Evolutionary conservation across 2,113 vertebrate species (phyloP).

Genomic region (Gambusia holbrooki): DNA sequence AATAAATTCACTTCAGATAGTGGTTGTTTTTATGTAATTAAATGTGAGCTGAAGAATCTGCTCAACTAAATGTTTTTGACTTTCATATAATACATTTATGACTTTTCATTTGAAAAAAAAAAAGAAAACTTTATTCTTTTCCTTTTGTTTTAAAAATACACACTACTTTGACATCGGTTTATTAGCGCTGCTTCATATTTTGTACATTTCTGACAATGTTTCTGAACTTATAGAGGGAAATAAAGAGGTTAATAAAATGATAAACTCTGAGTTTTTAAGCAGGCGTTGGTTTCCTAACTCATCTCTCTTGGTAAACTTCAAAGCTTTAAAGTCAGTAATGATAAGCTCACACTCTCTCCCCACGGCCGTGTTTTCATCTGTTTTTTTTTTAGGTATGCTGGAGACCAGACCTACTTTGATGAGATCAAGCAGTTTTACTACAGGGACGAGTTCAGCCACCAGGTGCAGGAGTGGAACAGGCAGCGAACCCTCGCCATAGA

Average conservation of each 20-base stretch:
- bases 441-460: constrained; percentile 98
- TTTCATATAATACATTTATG: too few relatives aligned
- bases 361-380: not conserved
- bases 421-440: constrained; percentile 99
- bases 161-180: not conserved
- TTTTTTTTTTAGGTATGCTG: constrained; percentile 84
- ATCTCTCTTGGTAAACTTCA: not conserved
- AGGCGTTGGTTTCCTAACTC: constrained; percentile 8
- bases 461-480: constrained; percentile 98
- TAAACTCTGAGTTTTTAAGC: constrained; percentile 21
- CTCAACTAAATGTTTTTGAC: not conserved
- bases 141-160: too few relatives aligned
- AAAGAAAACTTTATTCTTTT: too few relatives aligned
- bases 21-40: not conserved
- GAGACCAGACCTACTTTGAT: constrained; percentile 96
- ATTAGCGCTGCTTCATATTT: not conserved
- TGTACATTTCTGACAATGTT: not conserved
- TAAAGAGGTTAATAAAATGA: constrained; percentile 24
- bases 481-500: constrained; percentile 96
- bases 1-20: not conserved
- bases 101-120: too few relatives aligned
- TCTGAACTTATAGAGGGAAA: not conserved
- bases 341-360: not conserved
- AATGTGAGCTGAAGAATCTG: too few relatives aligned
- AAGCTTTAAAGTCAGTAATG: constrained; percentile 22